phyloP scores from a whole-genome alignment of 2,797 vertebrate genomes.

The Smutsia temminckii region DNA sequence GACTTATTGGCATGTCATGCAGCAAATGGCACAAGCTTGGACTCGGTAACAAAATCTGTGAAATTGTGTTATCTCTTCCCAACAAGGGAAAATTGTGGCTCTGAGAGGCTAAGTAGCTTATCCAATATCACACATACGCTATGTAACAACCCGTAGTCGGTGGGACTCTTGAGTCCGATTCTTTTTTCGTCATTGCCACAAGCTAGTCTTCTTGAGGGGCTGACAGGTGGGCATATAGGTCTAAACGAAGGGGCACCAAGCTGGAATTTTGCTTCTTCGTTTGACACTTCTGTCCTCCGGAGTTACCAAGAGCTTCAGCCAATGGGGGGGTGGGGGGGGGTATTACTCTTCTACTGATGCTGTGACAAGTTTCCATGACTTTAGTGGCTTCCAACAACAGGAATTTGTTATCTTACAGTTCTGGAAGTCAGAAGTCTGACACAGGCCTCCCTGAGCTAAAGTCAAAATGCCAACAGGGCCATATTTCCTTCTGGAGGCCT shows the following conservation, averaged over 20 bases:
- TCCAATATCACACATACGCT: not conserved
- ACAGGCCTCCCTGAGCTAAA: not conserved
- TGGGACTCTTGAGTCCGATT: not conserved
- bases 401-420: not conserved
- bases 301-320: not conserved
- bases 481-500: not conserved
- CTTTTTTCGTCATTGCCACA: not conserved
- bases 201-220: not conserved
- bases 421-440: not conserved
- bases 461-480: not conserved
- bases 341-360: not conserved
- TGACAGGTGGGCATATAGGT: not conserved
- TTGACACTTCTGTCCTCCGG: not conserved
- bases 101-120: not conserved
- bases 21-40: too few species aligned
- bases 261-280: not conserved
- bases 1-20: too few species aligned
- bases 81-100: not conserved
- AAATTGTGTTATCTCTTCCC: not conserved
- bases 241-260: not conserved
- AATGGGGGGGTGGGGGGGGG: not conserved
- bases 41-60: not conserved
- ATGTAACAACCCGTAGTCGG: not conserved
- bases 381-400: not conserved
- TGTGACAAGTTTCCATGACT: not conserved